Base-by-base conservation (phyloP, 1,140 invertebrate genomes). In the Sycobia sp. region DNA sequence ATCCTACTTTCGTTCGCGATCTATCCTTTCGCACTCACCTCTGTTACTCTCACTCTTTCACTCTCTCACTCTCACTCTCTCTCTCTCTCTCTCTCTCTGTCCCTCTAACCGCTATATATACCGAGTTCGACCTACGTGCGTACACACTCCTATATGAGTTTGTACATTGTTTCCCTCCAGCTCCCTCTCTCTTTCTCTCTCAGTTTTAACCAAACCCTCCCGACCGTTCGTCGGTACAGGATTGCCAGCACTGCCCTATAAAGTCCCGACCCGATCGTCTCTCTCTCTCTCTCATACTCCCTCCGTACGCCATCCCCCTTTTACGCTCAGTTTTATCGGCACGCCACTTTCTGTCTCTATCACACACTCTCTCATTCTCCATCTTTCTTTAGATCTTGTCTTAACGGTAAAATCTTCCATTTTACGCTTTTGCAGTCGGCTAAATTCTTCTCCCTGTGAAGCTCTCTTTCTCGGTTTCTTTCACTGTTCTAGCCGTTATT, bases 171-270 rank as follows among this genome's bases (percentile, higher is more conserved):
- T n/a, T n/a, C n/a, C n/a, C n/a, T n/a, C n/a, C n/a, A n/a, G n/a
- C n/a, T n/a, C n/a, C n/a, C n/a, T n/a, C n/a, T n/a, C n/a, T 16
- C 13, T 56, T 34, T 57, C 41, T 58, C 41, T 62, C 43, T 64
- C 25, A 1, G 20, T 46, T 16, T 47, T 46, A 3, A 1, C n/a
- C 2, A 25, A n/a, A 43, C 10, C 38, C 23, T 43, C 2, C 3
- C 27, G 18, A 49, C 47, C 20, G 4, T 49, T 27, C 44, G 20
- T 32, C 7, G 18, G 3, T 36, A 38, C 16, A 53, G 4, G 16
- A 53, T 38, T 22, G 0, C 32, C 49, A 29, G 7, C 38, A 34
- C 2, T 22, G n/a, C 32, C 25, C 29, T 38, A 20, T n/a, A 38
- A 53, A 50, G 2, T 22, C 14, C 4, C n/a, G 13, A 36, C 14